phyloP scores from a whole-genome alignment of 2,113 vertebrate species.

The Himantopus leucocephalus region DNA sequence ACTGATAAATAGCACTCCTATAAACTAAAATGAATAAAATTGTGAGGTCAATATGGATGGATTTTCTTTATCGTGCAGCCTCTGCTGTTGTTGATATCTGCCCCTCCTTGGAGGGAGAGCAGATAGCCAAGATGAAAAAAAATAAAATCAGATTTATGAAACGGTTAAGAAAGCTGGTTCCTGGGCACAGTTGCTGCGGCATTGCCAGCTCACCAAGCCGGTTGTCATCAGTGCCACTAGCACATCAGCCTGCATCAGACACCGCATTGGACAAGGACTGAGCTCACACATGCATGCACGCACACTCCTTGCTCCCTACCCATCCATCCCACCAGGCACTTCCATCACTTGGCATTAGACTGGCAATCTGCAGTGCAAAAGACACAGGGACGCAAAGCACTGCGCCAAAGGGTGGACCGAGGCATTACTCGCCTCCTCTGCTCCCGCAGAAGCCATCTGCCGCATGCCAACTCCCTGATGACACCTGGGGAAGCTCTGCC shows the following conservation, averaged over 20 bases:
- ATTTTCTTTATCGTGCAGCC: neutral
- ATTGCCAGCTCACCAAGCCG: neutral
- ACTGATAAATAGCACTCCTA: neutral
- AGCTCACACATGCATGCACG: neutral
- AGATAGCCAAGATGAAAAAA: neutral
- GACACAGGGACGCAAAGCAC: neutral
- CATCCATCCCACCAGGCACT: neutral
- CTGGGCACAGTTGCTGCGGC: neutral
- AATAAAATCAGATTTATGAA: neutral
- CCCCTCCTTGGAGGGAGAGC: neutral
- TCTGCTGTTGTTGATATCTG: neutral
- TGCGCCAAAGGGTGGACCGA: neutral
- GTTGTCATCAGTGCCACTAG: neutral
- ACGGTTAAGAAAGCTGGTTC: neutral
- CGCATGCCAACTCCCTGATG: rapidly evolving
- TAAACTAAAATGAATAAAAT: neutral
- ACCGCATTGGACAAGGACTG: rapidly evolving
- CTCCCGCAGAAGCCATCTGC: neutral
- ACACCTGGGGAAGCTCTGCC: neutral
- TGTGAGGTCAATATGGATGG: neutral
- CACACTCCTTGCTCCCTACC: neutral
- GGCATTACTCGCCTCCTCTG: neutral
- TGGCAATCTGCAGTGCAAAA: neutral
- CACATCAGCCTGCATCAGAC: neutral
- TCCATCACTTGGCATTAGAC: neutral